Percentiles rank a stretch among this genome's conserved stretches.
These are phyloP conservation scores for Alligator mississippiensis DNA, from an alignment of 2,113 vertebrate genomes.

Conservation along the genomic window DNA sequence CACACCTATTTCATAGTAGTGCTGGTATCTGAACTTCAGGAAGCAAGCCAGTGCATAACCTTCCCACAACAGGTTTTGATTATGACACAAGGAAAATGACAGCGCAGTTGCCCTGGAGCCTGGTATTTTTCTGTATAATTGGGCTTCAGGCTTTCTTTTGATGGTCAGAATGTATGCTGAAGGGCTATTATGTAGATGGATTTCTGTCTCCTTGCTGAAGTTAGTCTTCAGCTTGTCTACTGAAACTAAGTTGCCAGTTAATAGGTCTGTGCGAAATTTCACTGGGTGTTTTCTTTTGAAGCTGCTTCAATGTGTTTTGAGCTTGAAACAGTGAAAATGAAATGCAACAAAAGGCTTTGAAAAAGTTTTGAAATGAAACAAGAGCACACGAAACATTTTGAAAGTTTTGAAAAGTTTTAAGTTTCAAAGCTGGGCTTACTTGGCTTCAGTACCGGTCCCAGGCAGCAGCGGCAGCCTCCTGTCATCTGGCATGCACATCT, in stretches of 20 bases:
- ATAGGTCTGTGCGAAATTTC: not conserved
- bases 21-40: not conserved
- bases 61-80: not conserved
- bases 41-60: not conserved
- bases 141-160: not conserved
- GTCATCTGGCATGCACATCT: no score
- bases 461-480: no score
- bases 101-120: not conserved
- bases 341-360: no score
- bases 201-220: not conserved
- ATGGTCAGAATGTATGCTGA: not conserved
- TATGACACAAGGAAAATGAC: not conserved
- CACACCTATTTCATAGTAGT: not conserved
- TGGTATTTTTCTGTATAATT: not conserved
- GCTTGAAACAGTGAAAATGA: no score
- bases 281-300: no score
- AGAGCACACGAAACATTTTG: no score
- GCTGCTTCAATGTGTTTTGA: no score
- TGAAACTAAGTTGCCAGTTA: not conserved
- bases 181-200: not conserved
- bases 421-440: no score
- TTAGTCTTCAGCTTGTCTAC: not conserved
- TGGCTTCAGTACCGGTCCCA: no score
- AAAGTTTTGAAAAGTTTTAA: no score
- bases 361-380: no score